Evolutionary conservation across 64 coral and sea anemone species (phyloP), one percentile per base, ranked within the genome.

Genomic region (Actinia equina): DNA sequence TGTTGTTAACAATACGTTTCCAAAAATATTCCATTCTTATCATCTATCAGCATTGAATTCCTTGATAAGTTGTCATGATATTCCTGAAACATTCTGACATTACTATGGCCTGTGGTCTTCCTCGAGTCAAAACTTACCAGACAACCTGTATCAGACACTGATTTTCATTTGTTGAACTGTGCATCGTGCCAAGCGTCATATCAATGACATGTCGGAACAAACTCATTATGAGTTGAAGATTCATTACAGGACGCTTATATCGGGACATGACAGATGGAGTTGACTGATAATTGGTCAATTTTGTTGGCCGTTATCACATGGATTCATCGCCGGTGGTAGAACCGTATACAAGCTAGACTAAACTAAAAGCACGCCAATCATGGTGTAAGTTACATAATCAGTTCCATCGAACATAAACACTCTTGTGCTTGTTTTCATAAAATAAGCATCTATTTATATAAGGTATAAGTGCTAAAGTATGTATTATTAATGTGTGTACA

Each of bases 221-320:
- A 74, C 69, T 74, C 62, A 25, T 65, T 65, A 65, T 23, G 22
- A n/a, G 62, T 9, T 13, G 25, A 74, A 74, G 69, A 74, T 74
- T 74, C 69, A 74, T 74, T 42, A 74, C 69, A 42, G 69, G 69
- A 74, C 69, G 69, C 26, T 74, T 74, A 41, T 74, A 74, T 74
- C 69, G 26, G 7, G 10, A 74, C 25, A 41, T 41, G 26, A 74
- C 69, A 27, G 62, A 65, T 65, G 62, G n/a, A 23, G 20, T 65
- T 65, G 69, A 74, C 41, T 74, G 69, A 74, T 74, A 74, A 74
- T 74, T 74, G 69, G n/a, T 74, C 69, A 41, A 74, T 41, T 71
- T 71, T 3, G 69, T 74, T 13, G 15, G 27, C 69, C 69, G 27
- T 74, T 74, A 74, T 74, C 69, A 74, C 69, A 13, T 74, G 69